Evolutionary conservation across 2,888 invertebrate species (phyloP).

Genomic region (Malthinus flaveolus): DNA sequence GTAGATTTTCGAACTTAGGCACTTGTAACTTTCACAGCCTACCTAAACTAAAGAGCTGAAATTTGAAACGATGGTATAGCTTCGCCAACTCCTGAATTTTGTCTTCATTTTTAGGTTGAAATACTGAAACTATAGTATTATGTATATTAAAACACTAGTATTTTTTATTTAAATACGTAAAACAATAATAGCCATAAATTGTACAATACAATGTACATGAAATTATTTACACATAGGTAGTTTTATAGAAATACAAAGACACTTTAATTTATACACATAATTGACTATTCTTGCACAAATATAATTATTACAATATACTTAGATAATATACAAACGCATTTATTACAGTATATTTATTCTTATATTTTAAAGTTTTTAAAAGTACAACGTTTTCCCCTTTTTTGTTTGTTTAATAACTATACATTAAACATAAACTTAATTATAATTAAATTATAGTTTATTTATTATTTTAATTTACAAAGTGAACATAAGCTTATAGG

Average conservation of each 20-base stretch:
- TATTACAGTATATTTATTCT: not conserved
- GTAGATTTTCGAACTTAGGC: too few relatives aligned
- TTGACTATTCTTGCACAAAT: conserved; percentile 22
- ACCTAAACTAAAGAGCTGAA: too few relatives aligned
- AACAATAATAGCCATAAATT: conserved; percentile 24
- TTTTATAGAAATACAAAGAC: conserved; percentile 23
- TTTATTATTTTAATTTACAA: not conserved
- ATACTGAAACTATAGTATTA: not conserved
- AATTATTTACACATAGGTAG: conserved; percentile 19
- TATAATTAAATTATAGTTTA: conserved; percentile 2
- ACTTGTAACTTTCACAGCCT: too few relatives aligned
- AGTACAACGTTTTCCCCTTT: conserved; percentile 26
- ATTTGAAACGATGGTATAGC: too few relatives aligned
- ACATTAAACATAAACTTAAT: conserved; percentile 21
- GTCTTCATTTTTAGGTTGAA: too few relatives aligned
- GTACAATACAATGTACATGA: conserved; percentile 24
- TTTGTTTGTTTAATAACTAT: conserved; percentile 17
- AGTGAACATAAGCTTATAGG: too few relatives aligned
- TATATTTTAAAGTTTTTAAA: conserved; percentile 13
- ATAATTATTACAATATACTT: not conserved
- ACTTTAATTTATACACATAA: conserved; percentile 23
- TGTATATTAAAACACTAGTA: conserved; percentile 13
- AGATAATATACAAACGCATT: not conserved
- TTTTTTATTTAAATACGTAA: conserved; percentile 4
- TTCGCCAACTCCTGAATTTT: too few relatives aligned